Percentiles rank a stretch among this genome's conserved stretches.
Conservation (phyloP, 2,888 invertebrate species). For the Limnephilus rhombicus region DNA sequence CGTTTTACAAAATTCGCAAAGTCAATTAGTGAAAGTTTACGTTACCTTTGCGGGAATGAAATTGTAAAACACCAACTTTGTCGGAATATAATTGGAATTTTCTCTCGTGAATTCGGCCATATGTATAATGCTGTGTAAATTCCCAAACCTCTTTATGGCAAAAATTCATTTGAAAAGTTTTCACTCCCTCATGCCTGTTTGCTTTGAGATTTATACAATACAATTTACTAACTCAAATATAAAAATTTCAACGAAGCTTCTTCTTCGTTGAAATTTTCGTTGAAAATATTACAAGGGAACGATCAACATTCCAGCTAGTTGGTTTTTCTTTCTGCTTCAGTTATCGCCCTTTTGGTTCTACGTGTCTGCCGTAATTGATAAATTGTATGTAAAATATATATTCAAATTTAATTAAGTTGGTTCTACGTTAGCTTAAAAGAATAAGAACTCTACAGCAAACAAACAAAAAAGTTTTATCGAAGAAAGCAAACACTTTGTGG, state of each 20-base stretch:
- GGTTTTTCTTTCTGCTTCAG: not conserved
- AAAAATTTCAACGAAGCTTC: not conserved
- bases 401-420: too few species aligned
- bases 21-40: conserved; percentile 46
- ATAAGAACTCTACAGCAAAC: too few species aligned
- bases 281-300: not conserved
- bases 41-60: conserved; percentile 37
- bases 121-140: conserved; percentile 17
- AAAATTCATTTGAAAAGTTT: conserved; percentile 7
- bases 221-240: not conserved
- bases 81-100: conserved; percentile 37
- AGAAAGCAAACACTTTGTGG: too few species aligned
- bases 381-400: too few species aligned
- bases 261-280: too few species aligned
- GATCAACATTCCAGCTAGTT: not conserved
- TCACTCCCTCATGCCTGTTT: not conserved
- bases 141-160: conserved; percentile 9
- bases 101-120: conserved; percentile 35
- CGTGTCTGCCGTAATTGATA: too few species aligned
- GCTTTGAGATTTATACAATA: not conserved
- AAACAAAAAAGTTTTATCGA: too few species aligned
- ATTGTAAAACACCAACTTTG: conserved; percentile 29
- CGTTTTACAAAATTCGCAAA: conserved; percentile 32
- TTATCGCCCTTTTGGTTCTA: not conserved
- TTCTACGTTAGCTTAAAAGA: too few species aligned